A percentile compares a stretch with the other conserved stretches of the same genome.
Evolutionary conservation across 1,140 invertebrate species (phyloP).

Genomic region (Papilio aristodemus): DNA sequence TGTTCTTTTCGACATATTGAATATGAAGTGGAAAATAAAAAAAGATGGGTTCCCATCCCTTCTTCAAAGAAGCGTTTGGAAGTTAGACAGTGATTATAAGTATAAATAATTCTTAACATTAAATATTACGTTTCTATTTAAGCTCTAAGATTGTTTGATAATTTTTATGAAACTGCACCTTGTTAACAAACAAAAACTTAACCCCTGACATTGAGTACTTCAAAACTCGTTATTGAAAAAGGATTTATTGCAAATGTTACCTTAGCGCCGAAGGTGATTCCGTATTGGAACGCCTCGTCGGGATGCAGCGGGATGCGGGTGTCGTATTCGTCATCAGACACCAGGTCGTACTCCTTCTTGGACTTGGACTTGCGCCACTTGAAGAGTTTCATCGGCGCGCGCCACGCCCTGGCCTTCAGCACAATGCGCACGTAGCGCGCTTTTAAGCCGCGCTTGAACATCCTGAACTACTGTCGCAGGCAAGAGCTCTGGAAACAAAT

Average conservation of each 20-base stretch:
- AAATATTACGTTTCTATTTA: too few relatives aligned
- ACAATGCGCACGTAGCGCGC: slow-evolving; percentile 61
- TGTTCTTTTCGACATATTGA: too few relatives aligned
- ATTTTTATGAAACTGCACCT: too few relatives aligned
- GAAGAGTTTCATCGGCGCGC: slow-evolving; percentile 67
- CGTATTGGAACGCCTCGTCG: slow-evolving; percentile 97
- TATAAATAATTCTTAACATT: too few relatives aligned
- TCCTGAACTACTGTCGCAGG: slow-evolving; percentile 44
- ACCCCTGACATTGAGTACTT: too few relatives aligned
- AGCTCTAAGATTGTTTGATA: too few relatives aligned
- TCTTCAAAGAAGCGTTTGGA: too few relatives aligned
- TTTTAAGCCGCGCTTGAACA: slow-evolving; percentile 64
- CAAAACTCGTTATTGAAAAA: too few relatives aligned
- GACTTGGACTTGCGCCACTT: slow-evolving; percentile 83
- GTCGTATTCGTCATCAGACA: slow-evolving; percentile 97
- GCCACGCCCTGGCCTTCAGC: slow-evolving; percentile 58
- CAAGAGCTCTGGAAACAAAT: background rate
- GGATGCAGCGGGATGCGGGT: slow-evolving; percentile 95
- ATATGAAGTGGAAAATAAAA: too few relatives aligned
- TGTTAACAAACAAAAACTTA: too few relatives aligned
- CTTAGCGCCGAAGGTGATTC: slow-evolving; percentile 98
- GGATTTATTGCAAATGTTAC: slow-evolving; percentile 81
- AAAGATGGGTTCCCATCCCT: too few relatives aligned
- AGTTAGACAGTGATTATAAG: too few relatives aligned
- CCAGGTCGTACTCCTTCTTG: slow-evolving; percentile 95